Evolutionary conservation across 1,140 invertebrate genomes (phyloP), one percentile per base, ranked within the genome.

Genomic region (Vanessa tameamea): DNA sequence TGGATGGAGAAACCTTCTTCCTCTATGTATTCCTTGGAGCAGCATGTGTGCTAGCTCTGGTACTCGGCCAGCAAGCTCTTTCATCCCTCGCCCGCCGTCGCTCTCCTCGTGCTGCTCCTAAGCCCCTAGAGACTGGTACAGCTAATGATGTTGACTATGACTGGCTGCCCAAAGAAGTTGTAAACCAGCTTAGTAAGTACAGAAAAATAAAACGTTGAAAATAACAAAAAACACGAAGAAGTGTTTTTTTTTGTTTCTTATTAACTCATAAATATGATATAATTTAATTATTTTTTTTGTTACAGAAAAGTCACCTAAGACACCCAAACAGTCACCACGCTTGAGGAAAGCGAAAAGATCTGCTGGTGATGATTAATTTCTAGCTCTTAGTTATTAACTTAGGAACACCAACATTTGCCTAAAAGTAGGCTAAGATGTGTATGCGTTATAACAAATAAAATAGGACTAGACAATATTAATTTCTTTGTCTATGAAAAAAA

Each of bases 1-100:
- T 99, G 15, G 98, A 99, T 93, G 98, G 98, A 53, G 99, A 99
- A 95, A 99, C 98, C 37, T 97, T 99, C 94, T 99, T 99, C 95
- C 93, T 99, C 63, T 99, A 99, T 84, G 95, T 99, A 53, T 97
- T 99, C 93, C 94, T 99, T 55, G 97, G 96, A 57, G 98, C 98
- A 15, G 96, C 98, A 73, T 95, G 96, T 50, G 96, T 99, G 53
- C 93, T 99, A 13, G 93, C 98, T 3, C 93, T 99, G 37, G 97
- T 99, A 59, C 95, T 97, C 75, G 97, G 97, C 16, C 98, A 99
- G 88, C 98, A 99, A 89, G 96, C 97, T 14, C 91, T 99, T 12
- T 96, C 96, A 61, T 97, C 96, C 20, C 95, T 97, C 79, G 97
- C 95, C 79, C 95, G 94, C 82, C 93, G 94, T 78, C 90, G 94